Base-by-base conservation (phyloP, 1,140 invertebrate species). In the Drosophila paulistorum region DNA sequence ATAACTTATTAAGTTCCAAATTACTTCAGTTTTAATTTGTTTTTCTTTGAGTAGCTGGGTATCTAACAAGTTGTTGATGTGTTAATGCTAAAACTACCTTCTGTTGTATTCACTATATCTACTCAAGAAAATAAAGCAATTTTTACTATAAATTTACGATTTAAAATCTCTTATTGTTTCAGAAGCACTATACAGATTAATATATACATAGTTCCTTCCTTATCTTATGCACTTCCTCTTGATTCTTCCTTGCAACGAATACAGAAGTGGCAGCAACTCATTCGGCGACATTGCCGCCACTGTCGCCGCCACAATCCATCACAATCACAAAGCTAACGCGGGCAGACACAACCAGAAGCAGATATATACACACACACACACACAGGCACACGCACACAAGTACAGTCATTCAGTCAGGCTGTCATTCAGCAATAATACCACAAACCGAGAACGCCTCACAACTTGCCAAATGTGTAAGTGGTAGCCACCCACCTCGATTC, bases 381-480 rank as follows among this genome's bases (percentile, higher is more conserved):
- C 55, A 35, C 37, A 17, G 0, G 1, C 17, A 17, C 20, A 61
- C 42, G 37, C 42, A 30, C 42, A 69, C 51, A 65, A 13, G 30
- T n/a, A 72, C 68, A 66, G 33, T 74, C 68, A 64, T 23, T 54
- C 58, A 35, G 58, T 64, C 20, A n/a, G 65, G 39, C 74, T 81
- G 79, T 82, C 79, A 82, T 82, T 82, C 71, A 74, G 71, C 79
- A 81, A 81, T 81, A 81, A 82, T 82, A 75, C 79, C 79, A 54
- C 79, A 82, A 82, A 82, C 79, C 79, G 71, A 82, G 78, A 78
- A 78, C 80, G 74, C 74, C 74, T 82, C 80, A 55, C 68, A 82
- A 82, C 74, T 78, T 82, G 68, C 33, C 57, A 59, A 59, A 59
- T 59, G 57, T 59, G 33, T 59, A 59, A 78, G 37, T 71, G 64